Evolutionary conservation across 2,888 invertebrate species (phyloP).

Genomic region (Boloria selene): DNA sequence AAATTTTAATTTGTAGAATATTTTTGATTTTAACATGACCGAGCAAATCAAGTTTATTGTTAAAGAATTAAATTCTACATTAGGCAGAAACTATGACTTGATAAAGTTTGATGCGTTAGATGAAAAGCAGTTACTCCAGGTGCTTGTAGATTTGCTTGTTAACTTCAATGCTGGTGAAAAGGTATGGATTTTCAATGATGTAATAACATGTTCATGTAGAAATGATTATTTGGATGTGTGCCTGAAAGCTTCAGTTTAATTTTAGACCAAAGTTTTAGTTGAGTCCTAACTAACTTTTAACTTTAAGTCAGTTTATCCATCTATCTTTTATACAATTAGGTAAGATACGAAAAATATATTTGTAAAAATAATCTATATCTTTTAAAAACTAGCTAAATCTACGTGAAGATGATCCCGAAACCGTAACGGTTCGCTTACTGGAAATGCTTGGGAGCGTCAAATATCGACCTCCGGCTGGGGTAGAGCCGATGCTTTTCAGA

Average conservation of each 20-base stretch:
- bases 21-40: constrained; percentile 70
- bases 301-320: no score
- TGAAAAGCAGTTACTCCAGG: constrained; percentile 88
- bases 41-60: constrained; percentile 87
- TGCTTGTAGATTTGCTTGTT: constrained; percentile 89
- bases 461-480: constrained; percentile 85
- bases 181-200: constrained; percentile 50
- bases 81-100: constrained; percentile 89
- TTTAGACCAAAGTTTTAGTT: no score
- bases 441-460: constrained; percentile 89
- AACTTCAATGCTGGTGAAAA: constrained; percentile 86
- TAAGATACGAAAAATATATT: background rate
- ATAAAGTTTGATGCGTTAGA: constrained; percentile 92
- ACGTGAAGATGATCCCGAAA: constrained; percentile 88
- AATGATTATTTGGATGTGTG: no score
- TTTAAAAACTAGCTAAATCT: constrained; percentile 82
- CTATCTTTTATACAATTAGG: no score
- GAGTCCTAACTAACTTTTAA: no score
- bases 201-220: no score
- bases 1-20: no score
- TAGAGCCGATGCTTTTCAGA: constrained; percentile 71
- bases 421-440: constrained; percentile 87
- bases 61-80: constrained; percentile 86
- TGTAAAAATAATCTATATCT: background rate
- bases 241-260: no score